These are phyloP conservation scores for Macroglossus sobrinus DNA, from an alignment of 2,113 vertebrate species.

Conservation along the genomic window DNA sequence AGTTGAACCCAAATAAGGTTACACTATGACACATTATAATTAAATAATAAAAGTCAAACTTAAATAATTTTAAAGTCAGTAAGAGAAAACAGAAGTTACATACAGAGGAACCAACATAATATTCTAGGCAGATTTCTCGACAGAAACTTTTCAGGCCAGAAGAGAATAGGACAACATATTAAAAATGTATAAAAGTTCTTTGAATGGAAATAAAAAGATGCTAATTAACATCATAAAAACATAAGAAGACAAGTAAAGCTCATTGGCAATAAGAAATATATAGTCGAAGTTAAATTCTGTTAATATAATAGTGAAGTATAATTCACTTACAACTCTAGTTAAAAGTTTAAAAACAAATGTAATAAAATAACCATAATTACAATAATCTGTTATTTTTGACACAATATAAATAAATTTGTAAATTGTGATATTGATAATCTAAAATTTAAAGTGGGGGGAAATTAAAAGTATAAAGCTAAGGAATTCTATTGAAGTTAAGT, in stretches of 20 bases:
- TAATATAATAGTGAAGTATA: no score
- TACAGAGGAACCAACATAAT: neutral
- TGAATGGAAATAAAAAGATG: neutral
- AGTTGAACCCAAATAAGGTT: neutral
- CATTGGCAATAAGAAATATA: neutral
- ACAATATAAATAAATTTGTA: neutral
- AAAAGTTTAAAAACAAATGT: neutral
- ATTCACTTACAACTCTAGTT: neutral
- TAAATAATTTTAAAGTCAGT: neutral
- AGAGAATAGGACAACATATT: neutral
- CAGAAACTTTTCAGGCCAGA: neutral
- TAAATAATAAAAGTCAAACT: neutral
- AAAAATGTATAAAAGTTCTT: neutral
- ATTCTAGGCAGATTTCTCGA: neutral
- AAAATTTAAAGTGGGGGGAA: neutral
- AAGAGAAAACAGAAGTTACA: neutral
- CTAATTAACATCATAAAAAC: neutral
- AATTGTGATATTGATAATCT: neutral
- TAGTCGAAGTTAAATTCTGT: neutral
- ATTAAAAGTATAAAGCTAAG: neutral
- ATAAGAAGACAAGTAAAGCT: neutral
- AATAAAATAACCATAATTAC: neutral
- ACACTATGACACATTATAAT: neutral
- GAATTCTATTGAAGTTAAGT: neutral
- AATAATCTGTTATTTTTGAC: neutral